These are phyloP conservation scores for Anhinga rufa DNA, from an alignment of 2,113 vertebrate species.

Conservation along the genomic window DNA sequence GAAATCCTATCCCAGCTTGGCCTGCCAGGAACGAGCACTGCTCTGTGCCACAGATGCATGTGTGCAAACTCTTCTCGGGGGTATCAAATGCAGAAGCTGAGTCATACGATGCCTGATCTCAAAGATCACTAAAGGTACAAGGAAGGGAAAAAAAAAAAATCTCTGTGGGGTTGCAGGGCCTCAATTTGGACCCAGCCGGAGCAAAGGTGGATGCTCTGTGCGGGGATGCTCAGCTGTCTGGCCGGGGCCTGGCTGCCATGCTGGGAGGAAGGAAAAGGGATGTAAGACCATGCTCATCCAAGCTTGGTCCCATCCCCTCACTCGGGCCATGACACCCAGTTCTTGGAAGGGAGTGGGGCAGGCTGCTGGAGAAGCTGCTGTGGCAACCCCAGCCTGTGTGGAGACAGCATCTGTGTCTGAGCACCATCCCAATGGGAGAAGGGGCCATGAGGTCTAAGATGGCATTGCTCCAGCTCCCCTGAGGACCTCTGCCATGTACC, in stretches of 20 bases:
- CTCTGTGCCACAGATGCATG: neutral
- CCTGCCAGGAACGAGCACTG: neutral
- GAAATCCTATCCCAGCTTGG: neutral
- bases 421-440: neutral
- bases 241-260: neutral
- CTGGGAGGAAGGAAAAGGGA: neutral
- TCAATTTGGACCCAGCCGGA: neutral
- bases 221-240: neutral
- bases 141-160: neutral
- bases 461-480: neutral
- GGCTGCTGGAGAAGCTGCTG: neutral
- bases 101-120: neutral
- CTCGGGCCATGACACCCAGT: neutral
- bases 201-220: neutral
- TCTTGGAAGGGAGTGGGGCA: neutral
- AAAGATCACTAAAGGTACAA: conserved; percentile 8
- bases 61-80: neutral
- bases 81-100: conserved; percentile 51
- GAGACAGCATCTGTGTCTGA: neutral
- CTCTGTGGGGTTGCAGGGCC: neutral
- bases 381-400: neutral
- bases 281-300: neutral
- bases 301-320: neutral
- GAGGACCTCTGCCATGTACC: neutral
- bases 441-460: neutral